Evolutionary conservation across 2,888 invertebrate genomes (phyloP), one percentile per base, ranked within the genome.

Genomic region (Leptarthrus brevirostris): DNA sequence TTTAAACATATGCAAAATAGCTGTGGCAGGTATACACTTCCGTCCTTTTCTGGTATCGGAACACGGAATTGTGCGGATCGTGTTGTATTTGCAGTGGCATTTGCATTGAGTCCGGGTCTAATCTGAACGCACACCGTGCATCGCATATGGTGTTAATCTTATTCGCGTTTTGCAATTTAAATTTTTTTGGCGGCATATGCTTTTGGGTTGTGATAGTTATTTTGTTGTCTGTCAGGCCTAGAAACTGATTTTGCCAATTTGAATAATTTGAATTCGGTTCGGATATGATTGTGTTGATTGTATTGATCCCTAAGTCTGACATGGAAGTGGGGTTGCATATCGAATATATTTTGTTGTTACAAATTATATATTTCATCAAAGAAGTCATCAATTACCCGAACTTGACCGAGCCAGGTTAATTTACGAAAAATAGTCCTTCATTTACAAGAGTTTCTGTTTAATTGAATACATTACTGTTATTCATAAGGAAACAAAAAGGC

Each of bases 1-100:
- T 47, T 24, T 22, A 64, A 64, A 64, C 64, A 64, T 64, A 64
- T 64, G 64, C 64, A 64, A 64, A 64, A 64, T 64, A 64, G 64
- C 44, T 44, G 64, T 36, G 64, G 40, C 64, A 64, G 64, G 64
- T 64, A 64, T 64, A 47, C 24, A 24, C 64, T 44, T 64, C 47
- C 44, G 64, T 40, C 40, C n/a, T 24, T 34, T 58, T 16, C 36
- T 30, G 56, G n/a, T 44, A 3, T 16, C 30, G 58, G 58, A 20
- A 36, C 12, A 49, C 30, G 58, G 58, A 20, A 36, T 40, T 40
- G 58, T 18, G n/a, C 40, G 5, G 34, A 36, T 24, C n/a, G 24
- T 18, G 6, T 64, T 64, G 44, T 64, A 44, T 64, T 40, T 64
- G 64, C 64, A 24, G 22, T 44, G 64, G 47, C 64, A 64, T 64